Percentiles rank a stretch among this genome's conserved stretches.
These are phyloP conservation scores for Dicrurus megarhynchus DNA, from an alignment of 2,113 vertebrate genomes.

Conservation along the genomic window DNA sequence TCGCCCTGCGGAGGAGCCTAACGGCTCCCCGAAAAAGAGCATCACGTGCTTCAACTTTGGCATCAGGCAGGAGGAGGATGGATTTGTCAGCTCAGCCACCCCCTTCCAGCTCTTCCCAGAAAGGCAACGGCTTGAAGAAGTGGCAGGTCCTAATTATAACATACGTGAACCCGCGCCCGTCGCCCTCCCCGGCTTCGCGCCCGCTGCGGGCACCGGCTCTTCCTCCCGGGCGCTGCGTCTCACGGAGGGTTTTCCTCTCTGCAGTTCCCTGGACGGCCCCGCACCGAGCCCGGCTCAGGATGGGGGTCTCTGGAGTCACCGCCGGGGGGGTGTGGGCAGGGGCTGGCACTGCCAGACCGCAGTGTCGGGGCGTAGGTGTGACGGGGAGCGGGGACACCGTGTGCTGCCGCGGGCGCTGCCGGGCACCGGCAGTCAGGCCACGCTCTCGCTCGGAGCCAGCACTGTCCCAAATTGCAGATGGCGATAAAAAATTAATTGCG, in stretches of 20 bases:
- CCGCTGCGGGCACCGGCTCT: neutral
- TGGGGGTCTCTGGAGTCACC: neutral
- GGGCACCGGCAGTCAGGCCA: neutral
- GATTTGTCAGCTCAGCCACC: constrained; percentile 63
- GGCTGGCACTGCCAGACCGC: neutral
- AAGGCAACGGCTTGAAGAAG: constrained; percentile 26
- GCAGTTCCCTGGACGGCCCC: neutral
- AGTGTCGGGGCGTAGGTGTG: neutral
- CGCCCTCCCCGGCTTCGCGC: neutral
- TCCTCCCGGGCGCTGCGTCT: neutral
- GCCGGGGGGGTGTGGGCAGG: neutral
- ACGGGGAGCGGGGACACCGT: neutral
- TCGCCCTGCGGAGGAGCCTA: neutral
- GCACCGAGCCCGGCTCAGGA: neutral
- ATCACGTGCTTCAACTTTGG: constrained; percentile 55
- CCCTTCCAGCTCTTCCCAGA: constrained; percentile 60
- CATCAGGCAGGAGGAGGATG: constrained; percentile 57
- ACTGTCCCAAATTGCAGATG: neutral
- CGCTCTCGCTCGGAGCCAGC: neutral
- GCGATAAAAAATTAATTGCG: constrained; percentile 44
- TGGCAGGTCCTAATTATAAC: constrained; percentile 58
- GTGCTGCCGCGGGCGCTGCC: accelerated
- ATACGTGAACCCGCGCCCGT: neutral
- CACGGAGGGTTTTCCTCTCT: neutral
- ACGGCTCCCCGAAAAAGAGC: neutral